A percentile compares a stretch with the other conserved stretches of the same genome.
Conservation (phyloP, 2,113 vertebrate genomes). For the Dryoscopus gambensis region DNA sequence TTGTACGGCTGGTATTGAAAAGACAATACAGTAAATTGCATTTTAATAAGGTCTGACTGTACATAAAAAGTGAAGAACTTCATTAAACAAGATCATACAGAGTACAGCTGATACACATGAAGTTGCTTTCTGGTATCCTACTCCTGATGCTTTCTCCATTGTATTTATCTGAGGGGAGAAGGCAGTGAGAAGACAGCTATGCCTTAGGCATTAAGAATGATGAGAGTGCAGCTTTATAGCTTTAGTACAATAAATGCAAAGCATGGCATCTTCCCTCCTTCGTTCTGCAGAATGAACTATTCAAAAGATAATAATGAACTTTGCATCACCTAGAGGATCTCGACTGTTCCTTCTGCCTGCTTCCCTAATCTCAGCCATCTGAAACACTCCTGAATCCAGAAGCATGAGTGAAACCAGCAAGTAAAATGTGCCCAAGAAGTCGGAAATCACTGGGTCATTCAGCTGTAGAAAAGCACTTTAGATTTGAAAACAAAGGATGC, state of each 20-base stretch:
- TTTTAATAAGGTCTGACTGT: neutral
- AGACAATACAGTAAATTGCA: neutral
- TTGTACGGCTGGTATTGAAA: neutral
- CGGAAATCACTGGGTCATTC: conserved; percentile 18
- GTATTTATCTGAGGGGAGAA: neutral
- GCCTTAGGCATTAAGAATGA: neutral
- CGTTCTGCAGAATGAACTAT: neutral
- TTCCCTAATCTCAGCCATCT: conserved; percentile 1
- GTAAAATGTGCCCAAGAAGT: neutral
- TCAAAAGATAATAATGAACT: conserved; percentile 37
- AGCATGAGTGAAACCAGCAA: neutral
- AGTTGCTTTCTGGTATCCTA: neutral
- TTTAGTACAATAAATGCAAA: conserved; percentile 10
- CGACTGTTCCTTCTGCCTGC: neutral
- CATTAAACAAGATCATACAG: neutral
- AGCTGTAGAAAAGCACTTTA: neutral
- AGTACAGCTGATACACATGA: neutral
- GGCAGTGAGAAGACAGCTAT: neutral
- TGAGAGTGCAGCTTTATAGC: neutral
- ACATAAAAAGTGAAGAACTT: neutral
- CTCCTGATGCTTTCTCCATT: neutral
- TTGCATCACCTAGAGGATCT: neutral
- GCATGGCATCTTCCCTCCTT: neutral
- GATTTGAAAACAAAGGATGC: neutral
- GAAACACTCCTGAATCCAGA: neutral